Evolutionary conservation across 2,888 invertebrate genomes (phyloP), one percentile per base, ranked within the genome.

Genomic region (Xanthia icteritia): DNA sequence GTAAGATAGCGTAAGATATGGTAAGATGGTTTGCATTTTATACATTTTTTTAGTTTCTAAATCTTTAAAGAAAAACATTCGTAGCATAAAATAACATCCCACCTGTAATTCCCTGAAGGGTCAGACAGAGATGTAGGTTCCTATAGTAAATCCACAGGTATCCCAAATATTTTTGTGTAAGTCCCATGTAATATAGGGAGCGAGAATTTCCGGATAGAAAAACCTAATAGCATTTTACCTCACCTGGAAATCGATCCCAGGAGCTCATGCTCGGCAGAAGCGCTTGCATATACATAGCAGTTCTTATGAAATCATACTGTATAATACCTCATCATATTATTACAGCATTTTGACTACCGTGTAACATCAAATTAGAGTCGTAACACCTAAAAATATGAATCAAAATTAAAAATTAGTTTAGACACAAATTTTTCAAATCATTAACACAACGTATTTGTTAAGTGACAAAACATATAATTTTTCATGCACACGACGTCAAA

Each of bases 391-490:
- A 79, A 81, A 82, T 80, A 79, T 75, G 23, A 27, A 60, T 61
- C 56, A 11, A 72, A 76, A 80, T 79, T 73, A 81, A 85, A 84
- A 82, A 87, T 79, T 75, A 64, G 70, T 74, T 82, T 48, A 71
- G 83, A 82, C 82, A 82, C 11, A 15, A 76, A 79, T 83, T 80
- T 87, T 83, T 88, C 67, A 79, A 78, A 80, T 80, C 70, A 85
- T 88, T 83, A 88, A 82, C 61, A 20, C 66, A 81, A 67, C 77
- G 27, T 86, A 88, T 89, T 83, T 86, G 88, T 89, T 80, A 84
- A 54, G 67, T 85, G 89, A 88, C 86, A 84, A 89, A 86, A 83
- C 70, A 79, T 76, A 80, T 79, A 31, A 88, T 85, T 83, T 86
- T 84, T 89, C 86, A 86, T 82, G 63, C 61, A 64, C 63, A 54